Conservation (phyloP, 2,113 vertebrate species). For the Entomyzon cyanotis region DNA sequence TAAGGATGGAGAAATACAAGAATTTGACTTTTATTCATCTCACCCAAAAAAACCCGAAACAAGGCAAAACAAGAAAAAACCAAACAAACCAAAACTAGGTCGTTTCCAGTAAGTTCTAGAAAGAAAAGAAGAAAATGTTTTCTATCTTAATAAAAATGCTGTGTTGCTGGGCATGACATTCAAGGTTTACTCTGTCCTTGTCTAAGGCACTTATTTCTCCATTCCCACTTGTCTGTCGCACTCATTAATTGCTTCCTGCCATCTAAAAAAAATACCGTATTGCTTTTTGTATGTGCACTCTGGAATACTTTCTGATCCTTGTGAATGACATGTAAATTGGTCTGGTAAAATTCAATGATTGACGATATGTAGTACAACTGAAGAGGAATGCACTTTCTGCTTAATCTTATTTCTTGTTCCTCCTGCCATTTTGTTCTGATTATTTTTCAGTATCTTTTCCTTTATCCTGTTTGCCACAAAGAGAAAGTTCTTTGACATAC, state of each 20-base stretch:
- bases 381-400: not conserved
- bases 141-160: not conserved
- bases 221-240: not conserved
- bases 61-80: not conserved
- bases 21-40: not conserved
- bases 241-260: not conserved
- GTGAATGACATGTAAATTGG: not conserved
- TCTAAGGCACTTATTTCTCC: not conserved
- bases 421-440: not conserved
- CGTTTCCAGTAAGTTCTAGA: not conserved
- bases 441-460: not conserved
- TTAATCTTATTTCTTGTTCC: not conserved
- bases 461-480: not conserved
- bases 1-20: not conserved
- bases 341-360: not conserved
- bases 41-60: not conserved
- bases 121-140: not conserved
- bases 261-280: not conserved
- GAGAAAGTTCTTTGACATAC: not conserved
- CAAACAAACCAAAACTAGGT: not conserved
- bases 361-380: not conserved
- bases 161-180: not conserved
- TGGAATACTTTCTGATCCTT: not conserved
- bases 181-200: not conserved
- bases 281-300: not conserved